Conservation (phyloP, 2,797 vertebrate species). For the Vespertilio murinus region DNA sequence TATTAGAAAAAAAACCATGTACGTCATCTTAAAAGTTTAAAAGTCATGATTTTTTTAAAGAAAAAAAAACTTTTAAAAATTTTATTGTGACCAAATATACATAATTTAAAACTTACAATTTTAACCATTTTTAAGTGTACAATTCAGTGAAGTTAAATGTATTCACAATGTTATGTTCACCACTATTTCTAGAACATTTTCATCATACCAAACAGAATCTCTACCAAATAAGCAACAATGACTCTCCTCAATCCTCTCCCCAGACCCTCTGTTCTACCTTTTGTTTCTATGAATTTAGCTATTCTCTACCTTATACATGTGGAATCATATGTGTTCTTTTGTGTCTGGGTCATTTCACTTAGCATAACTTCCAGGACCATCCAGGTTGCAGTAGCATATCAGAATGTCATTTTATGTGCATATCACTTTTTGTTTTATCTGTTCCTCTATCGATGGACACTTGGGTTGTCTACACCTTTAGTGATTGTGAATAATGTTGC, state of each 20-base stretch:
- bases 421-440: not conserved
- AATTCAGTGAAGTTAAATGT: not conserved
- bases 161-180: not conserved
- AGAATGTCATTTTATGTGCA: not conserved
- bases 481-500: not conserved
- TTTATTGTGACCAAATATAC: not conserved
- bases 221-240: not conserved
- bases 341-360: not conserved
- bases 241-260: not conserved
- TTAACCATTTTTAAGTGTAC: not conserved
- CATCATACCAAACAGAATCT: not conserved
- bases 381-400: not conserved
- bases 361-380: not conserved
- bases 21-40: conserved; percentile 33
- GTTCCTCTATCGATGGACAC: not conserved
- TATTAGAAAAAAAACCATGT: not conserved
- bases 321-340: not conserved
- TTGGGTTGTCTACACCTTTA: not conserved
- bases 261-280: not conserved
- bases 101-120: not conserved
- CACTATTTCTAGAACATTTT: not conserved
- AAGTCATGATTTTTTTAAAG: not conserved
- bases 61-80: not conserved
- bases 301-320: not conserved
- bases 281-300: not conserved